A percentile compares a stretch with the other conserved stretches of the same genome.
Evolutionary conservation across 2,113 vertebrate genomes (phyloP).

Genomic region (Polypterus senegalus): DNA sequence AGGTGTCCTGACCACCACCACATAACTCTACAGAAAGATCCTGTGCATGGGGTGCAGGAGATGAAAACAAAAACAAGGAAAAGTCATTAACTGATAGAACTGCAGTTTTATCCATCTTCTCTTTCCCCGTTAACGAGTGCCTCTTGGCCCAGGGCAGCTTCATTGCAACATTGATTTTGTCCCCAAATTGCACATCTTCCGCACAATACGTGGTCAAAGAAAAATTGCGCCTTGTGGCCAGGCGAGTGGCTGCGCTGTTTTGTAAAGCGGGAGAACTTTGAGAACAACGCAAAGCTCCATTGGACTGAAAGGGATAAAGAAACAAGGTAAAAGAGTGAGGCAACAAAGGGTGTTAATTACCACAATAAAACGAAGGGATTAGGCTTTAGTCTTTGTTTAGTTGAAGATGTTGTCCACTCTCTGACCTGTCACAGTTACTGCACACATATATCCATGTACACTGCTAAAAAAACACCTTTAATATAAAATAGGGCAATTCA

Average conservation of each 20-base stretch:
- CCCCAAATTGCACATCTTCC: constrained; percentile 13
- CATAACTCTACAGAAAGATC: constrained; percentile 8
- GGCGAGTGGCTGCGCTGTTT: constrained; percentile 10
- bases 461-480: too few relatives aligned
- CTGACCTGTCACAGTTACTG: too few relatives aligned
- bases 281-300: constrained; percentile 12
- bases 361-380: neutral
- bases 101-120: constrained; percentile 16
- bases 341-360: neutral
- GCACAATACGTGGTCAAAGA: constrained; percentile 6
- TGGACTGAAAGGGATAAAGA: constrained; percentile 9
- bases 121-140: constrained; percentile 5
- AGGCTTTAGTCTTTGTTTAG: too few relatives aligned
- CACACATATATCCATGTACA: too few relatives aligned
- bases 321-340: neutral
- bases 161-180: constrained; percentile 15
- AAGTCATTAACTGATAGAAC: constrained; percentile 16
- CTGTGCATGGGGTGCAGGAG: neutral
- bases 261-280: constrained; percentile 11
- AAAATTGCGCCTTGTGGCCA: constrained; percentile 10
- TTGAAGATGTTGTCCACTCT: too few relatives aligned
- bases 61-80: neutral
- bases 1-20: constrained; percentile 13
- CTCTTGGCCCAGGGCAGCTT: constrained; percentile 16
- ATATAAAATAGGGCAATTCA: too few relatives aligned